A percentile compares a stretch with the other conserved stretches of the same genome.
phyloP scores from a whole-genome alignment of 1,140 invertebrate genomes.

The Hirudo medicinalis region DNA sequence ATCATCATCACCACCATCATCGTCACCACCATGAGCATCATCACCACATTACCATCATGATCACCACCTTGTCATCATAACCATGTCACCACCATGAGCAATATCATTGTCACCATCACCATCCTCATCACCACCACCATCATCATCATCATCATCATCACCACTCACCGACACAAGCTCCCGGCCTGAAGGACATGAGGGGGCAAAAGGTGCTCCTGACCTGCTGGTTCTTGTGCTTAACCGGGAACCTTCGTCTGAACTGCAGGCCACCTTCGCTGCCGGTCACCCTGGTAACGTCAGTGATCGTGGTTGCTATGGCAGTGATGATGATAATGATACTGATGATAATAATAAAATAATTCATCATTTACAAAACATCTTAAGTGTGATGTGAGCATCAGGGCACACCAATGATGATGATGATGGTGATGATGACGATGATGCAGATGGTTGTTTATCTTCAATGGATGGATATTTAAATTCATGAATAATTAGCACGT shows the following conservation, averaged over 20 bases:
- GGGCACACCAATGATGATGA: too few relatives aligned
- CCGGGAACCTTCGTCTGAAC: slow-evolving; percentile 53
- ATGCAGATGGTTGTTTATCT: too few relatives aligned
- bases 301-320: too few relatives aligned
- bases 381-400: too few relatives aligned
- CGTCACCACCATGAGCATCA: slow-evolving; percentile 1
- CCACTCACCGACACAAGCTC: slow-evolving; percentile 57
- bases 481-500: too few relatives aligned
- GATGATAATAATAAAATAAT: too few relatives aligned
- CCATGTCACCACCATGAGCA: slow-evolving; percentile 7
- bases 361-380: too few relatives aligned
- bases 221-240: slow-evolving; percentile 49
- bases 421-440: too few relatives aligned
- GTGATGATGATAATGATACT: too few relatives aligned
- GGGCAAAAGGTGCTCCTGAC: slow-evolving; percentile 71
- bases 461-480: too few relatives aligned
- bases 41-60: neutral
- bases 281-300: slow-evolving; percentile 51
- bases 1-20: slow-evolving; percentile 10
- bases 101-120: too few relatives aligned
- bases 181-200: slow-evolving; percentile 60
- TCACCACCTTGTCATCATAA: neutral
- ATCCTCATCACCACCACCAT: too few relatives aligned
- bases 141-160: neutral
- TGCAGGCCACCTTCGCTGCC: slow-evolving; percentile 53